These are phyloP conservation scores for Hemiscyllium ocellatum DNA, from an alignment of 2,113 vertebrate genomes.

Conservation along the genomic window DNA sequence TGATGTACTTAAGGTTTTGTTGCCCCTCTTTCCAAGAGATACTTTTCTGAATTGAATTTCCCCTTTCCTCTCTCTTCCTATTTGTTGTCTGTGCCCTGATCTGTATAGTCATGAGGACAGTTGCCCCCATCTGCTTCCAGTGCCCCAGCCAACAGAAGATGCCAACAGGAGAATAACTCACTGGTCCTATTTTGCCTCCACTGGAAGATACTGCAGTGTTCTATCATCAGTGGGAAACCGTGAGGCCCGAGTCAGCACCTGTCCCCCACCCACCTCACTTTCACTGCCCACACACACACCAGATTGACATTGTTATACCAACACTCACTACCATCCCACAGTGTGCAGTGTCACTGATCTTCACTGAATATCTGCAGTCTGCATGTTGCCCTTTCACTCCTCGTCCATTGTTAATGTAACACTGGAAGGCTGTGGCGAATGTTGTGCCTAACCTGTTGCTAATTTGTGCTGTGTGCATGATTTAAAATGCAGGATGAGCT, in stretches of 20 bases:
- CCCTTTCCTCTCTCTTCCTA: not conserved
- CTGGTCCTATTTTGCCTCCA: not conserved
- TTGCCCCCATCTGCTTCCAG: not conserved
- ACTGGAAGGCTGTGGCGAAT: not conserved
- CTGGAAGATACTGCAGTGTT: not conserved
- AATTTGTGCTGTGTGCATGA: not conserved
- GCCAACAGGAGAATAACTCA: not conserved
- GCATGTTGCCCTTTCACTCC: not conserved
- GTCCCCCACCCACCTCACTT: not conserved
- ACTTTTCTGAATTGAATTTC: not conserved
- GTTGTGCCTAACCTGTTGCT: not conserved
- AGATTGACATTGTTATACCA: not conserved
- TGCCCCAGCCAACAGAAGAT: not conserved
- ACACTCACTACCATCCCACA: not conserved
- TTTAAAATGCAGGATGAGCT: conserved; percentile 74
- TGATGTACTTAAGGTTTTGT: not conserved
- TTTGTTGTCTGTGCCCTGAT: not conserved
- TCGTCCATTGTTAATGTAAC: not conserved
- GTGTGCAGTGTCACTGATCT: not conserved
- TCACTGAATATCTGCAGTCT: not conserved
- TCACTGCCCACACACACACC: not conserved
- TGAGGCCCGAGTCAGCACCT: not conserved
- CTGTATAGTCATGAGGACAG: not conserved
- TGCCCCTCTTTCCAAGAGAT: not conserved
- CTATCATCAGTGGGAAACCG: not conserved